A percentile compares a stretch with the other conserved stretches of the same genome.
Evolutionary conservation across 30 jellyfish, hydroid and myxozoan genomes (phyloP).

Genomic region (Catostylus mosaicus): DNA sequence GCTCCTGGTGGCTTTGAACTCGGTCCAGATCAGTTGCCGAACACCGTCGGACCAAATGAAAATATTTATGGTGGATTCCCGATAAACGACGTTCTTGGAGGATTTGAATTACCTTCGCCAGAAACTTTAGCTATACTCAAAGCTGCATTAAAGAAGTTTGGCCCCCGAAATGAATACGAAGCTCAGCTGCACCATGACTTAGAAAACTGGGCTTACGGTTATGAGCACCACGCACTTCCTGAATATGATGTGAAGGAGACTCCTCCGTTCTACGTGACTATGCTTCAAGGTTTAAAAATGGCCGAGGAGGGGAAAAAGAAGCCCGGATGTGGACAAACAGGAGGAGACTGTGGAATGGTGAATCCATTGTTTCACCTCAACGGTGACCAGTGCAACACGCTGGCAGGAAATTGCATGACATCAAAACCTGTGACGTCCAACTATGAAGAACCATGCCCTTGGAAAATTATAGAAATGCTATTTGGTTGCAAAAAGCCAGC

Average conservation of each 20-base stretch:
- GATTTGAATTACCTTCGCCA: slow-evolving; percentile 92
- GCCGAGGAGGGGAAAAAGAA: slow-evolving; percentile 38
- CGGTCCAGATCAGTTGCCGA: slow-evolving; percentile 79
- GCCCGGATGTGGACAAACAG: slow-evolving; percentile 75
- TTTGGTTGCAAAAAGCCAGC: slow-evolving; percentile 79
- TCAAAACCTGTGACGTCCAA: slow-evolving; percentile 51
- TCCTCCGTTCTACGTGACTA: slow-evolving; percentile 80
- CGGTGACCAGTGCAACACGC: slow-evolving; percentile 53
- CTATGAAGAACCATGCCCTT: slow-evolving; percentile 88
- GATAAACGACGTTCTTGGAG: slow-evolving; percentile 88
- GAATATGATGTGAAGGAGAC: slow-evolving; percentile 93
- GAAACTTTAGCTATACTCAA: slow-evolving; percentile 74
- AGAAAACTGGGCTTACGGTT: slow-evolving; percentile 75
- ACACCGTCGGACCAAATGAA: slow-evolving; percentile 92
- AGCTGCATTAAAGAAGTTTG: slow-evolving; percentile 66
- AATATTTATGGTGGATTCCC: slow-evolving; percentile 96
- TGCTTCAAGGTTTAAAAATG: slow-evolving; percentile 59
- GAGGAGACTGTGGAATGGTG: slow-evolving; percentile 40
- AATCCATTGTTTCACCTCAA: slow-evolving; percentile 66
- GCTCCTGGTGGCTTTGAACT: slow-evolving; percentile 33
- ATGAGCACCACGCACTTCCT: slow-evolving; percentile 95
- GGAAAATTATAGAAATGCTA: slow-evolving; percentile 71
- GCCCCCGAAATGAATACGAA: slow-evolving; percentile 74
- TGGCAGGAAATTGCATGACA: slow-evolving; percentile 68
- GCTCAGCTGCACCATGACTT: slow-evolving; percentile 58